Evolutionary conservation across 2,888 invertebrate genomes (phyloP), one percentile per base, ranked within the genome.

Genomic region (Calameuta pallipes): DNA sequence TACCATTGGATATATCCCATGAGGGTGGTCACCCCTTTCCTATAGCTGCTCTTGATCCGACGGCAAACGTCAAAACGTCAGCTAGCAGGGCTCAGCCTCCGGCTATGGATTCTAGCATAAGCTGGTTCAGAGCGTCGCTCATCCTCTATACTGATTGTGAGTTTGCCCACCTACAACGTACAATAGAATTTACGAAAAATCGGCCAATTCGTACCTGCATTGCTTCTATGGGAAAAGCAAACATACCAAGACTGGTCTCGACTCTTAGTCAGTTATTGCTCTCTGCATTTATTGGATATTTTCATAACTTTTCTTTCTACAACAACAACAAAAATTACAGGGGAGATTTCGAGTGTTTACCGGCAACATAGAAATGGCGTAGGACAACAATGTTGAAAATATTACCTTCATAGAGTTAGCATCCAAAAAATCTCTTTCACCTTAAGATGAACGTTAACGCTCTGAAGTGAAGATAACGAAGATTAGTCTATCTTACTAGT

Each of bases 161-260:
- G 71, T 36, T 74, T 35, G 35, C 74, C 74, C 74, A 13, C 33
- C 71, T 34, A 71, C 71, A 71, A 71, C 71, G 71, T 33, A 71
- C 71, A 71, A 71, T 71, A 71, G 71, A 23, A 31, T 30, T 35
- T 35, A 33, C 36, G 31, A 35, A 79, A 82, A 84, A 84, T 79
- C 78, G 80, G 77, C 78, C 75, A 75, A 80, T 80, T 82, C 81
- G 81, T 80, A 78, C 83, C 82, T 56, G 56, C 23, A 56, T 56
- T 56, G 56, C 56, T 87, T 85, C 84, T 85, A 87, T 87, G 87
- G 87, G 87, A 87, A 88, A 86, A 78, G 85, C 84, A 87, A 87
- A 87, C 83, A 87, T 41, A 23, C 74, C 56, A 56, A 56, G 23
- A 23, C 23, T 56, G 56, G 56, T 56, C 23, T 56, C 56, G 56